These are phyloP conservation scores for Microcebus murinus DNA, from an alignment of 2,113 vertebrate species.

Conservation along the genomic window DNA sequence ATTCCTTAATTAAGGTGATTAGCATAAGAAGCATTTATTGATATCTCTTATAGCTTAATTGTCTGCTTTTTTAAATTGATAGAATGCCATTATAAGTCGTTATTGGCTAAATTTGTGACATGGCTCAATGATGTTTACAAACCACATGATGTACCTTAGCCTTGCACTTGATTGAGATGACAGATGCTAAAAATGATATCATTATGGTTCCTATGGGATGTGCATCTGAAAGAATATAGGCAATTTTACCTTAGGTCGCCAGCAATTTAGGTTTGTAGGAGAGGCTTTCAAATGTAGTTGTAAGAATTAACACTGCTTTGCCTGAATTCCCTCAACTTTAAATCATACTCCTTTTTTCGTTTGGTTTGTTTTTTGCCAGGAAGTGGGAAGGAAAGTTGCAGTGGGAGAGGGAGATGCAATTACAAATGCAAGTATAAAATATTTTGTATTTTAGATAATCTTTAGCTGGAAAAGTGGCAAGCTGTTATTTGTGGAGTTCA, in stretches of 20 bases:
- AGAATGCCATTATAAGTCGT: neutral
- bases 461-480: neutral
- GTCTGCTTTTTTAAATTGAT: neutral
- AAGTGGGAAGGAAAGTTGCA: neutral
- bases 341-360: neutral
- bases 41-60: neutral
- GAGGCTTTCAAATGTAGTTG: neutral
- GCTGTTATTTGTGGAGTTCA: neutral
- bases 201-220: neutral
- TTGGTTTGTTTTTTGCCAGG: neutral
- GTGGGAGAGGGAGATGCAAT: neutral
- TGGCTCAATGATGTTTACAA: neutral
- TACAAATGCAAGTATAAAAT: neutral
- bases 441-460: neutral
- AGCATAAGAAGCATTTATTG: neutral
- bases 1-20: neutral
- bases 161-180: slow-evolving; percentile 45
- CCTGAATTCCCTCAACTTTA: slow-evolving; percentile 1
- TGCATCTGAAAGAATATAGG: slow-evolving; percentile 40
- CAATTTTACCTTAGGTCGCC: slow-evolving; percentile 34
- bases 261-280: slow-evolving; percentile 29
- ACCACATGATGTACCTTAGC: neutral
- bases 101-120: neutral
- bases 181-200: slow-evolving; percentile 26
- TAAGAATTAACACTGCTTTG: neutral